Conservation (phyloP, 2,888 invertebrate species). For the Brachypterus glaber region DNA sequence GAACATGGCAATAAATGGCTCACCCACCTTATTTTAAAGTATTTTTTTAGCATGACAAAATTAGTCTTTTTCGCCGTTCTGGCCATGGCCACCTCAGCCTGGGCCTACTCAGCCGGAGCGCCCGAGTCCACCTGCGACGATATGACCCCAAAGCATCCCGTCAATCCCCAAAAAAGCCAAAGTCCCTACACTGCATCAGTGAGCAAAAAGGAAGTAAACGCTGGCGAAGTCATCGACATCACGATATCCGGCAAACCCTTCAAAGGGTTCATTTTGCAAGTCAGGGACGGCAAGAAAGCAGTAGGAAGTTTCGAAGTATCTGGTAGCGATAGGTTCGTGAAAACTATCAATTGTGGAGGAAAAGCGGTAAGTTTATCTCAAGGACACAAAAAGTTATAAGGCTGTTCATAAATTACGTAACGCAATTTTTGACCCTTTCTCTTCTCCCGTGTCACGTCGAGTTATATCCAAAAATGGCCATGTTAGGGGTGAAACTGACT, state of each 20-base stretch:
- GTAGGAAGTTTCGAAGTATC: slow-evolving; percentile 55
- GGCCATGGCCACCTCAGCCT: slow-evolving; percentile 22
- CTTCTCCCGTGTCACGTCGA: too few species aligned
- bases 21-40: slow-evolving; percentile 5
- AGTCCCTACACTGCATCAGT: slow-evolving; percentile 48
- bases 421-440: too few species aligned
- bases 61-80: slow-evolving; percentile 17
- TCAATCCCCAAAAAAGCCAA: slow-evolving; percentile 44
- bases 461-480: too few species aligned
- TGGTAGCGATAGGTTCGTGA: slow-evolving; percentile 43
- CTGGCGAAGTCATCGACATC: slow-evolving; percentile 44
- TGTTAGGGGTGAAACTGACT: too few species aligned
- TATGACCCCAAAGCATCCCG: slow-evolving; percentile 59
- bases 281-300: slow-evolving; percentile 50
- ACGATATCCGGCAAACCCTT: slow-evolving; percentile 47
- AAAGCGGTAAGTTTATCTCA: slow-evolving; percentile 46
- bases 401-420: too few species aligned
- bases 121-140: slow-evolving; percentile 54
- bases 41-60: slow-evolving; percentile 15
- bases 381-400: too few species aligned
- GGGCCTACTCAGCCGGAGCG: slow-evolving; percentile 54
- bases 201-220: slow-evolving; percentile 33
- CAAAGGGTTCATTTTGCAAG: slow-evolving; percentile 59
- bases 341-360: slow-evolving; percentile 46
- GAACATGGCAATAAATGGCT: too few species aligned